Base-by-base conservation (phyloP, 2,888 invertebrate species). In the Cosmopolites sordidus region DNA sequence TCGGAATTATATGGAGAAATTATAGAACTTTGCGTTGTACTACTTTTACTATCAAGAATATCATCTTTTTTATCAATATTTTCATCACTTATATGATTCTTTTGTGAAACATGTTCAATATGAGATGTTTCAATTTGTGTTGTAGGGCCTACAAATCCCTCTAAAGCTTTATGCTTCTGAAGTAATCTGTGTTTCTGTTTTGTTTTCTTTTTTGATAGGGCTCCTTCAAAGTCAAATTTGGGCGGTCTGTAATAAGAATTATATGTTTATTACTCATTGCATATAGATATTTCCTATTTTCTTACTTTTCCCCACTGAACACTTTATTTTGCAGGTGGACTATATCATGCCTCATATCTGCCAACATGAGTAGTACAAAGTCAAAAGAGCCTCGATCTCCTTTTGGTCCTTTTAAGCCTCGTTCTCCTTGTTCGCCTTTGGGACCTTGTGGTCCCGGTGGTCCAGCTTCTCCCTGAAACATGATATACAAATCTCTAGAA, bases 321-420 rank as follows among this genome's bases (percentile, higher is more conserved):
- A 84, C 81, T 61, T 72, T 76, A 16, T 78, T 73, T 64, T 84
- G 83, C 33, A 84, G 69, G 63, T 82, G 80, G 43, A 78, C 77
- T 55, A 84, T 79, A 62, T 83, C 83, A 58, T 83, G 82, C 48
- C 82, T 73, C 27, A 84, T 69, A 63, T 84, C 84, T 1, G 84
- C 83, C 58, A 85, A 70, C 62, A 84, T 73, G 0, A 84, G 75
- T 42, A 84, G 73, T 69, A 84, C 76, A 55, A 83, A 78, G 67
- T 85, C 84, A 48, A 84, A 73, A 1, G 82, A 82, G 1, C 82
- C 83, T 49, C 78, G 77, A 2, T 82, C 81, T 0, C 83, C 83
- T 48, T 79, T 77, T 0, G 79, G 75, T 1, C 84, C 84, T 27
- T 79, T 72, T 0, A 77, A 76, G 0, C 84, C 84, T 45, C 77